Evolutionary conservation across 2,113 vertebrate genomes (phyloP).

Genomic region (Sander lucioperca): DNA sequence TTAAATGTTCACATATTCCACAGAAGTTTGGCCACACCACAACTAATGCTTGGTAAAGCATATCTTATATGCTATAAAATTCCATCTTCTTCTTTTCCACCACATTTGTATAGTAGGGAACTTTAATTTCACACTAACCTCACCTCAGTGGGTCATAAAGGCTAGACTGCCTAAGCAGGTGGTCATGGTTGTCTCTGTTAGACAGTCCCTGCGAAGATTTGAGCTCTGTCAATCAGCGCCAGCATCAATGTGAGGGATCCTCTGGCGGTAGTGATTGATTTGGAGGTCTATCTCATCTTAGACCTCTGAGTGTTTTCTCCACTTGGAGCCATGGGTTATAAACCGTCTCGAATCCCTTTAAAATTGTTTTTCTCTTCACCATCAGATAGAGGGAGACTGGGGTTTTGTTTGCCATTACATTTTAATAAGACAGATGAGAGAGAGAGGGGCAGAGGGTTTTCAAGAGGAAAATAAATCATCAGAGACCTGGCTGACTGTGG

Average conservation of each 20-base stretch:
- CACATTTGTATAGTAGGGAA: not conserved
- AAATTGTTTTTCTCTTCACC: conserved; percentile 78
- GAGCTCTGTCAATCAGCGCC: conserved; percentile 61
- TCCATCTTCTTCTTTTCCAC: not conserved
- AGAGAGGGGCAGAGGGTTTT: conserved; percentile 53
- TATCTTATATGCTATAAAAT: conserved; percentile 13
- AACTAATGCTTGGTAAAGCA: conserved; percentile 41
- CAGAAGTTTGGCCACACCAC: conserved; percentile 38
- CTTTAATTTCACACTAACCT: conserved; percentile 10
- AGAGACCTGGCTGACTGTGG: conserved; percentile 66
- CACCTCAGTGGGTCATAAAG: conserved; percentile 14
- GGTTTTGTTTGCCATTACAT: conserved; percentile 78
- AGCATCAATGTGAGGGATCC: conserved; percentile 58
- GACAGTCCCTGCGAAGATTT: conserved; percentile 42
- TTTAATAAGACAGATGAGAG: conserved; percentile 79
- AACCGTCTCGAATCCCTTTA: conserved; percentile 73
- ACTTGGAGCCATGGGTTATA: conserved; percentile 61
- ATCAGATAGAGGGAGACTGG: conserved; percentile 68
- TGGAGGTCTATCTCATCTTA: conserved; percentile 76
- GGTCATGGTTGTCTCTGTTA: conserved; percentile 40
- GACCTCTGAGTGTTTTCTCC: conserved; percentile 70
- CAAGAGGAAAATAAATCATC: conserved; percentile 80
- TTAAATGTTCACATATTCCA: conserved; percentile 34
- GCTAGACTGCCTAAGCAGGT: conserved; percentile 39
- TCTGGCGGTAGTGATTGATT: conserved; percentile 73